Evolutionary conservation across 1,140 invertebrate species (phyloP).

Genomic region (Leguminivora glycinivorella): DNA sequence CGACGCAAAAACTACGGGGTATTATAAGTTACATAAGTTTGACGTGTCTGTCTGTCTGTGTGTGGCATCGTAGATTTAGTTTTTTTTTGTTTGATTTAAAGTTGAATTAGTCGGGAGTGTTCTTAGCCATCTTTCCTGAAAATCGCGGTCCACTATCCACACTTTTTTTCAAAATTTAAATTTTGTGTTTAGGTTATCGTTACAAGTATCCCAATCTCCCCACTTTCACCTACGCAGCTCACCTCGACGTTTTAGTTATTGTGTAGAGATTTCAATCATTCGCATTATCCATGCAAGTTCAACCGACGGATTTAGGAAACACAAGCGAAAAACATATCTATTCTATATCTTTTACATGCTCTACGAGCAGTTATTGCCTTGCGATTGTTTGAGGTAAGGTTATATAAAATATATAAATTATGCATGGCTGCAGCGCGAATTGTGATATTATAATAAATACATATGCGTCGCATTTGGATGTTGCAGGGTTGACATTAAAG

Average conservation of each 20-base stretch:
- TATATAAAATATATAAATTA: constrained; percentile 11
- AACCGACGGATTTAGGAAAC: not conserved
- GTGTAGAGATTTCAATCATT: not conserved
- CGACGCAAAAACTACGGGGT: no score
- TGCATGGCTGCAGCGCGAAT: constrained; percentile 20
- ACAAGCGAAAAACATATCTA: not conserved
- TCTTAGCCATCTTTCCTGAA: no score
- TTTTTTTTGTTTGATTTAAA: no score
- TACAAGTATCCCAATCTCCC: not conserved
- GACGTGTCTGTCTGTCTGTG: no score
- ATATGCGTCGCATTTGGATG: not conserved
- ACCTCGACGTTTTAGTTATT: not conserved
- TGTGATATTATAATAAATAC: constrained; percentile 19
- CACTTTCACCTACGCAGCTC: not conserved
- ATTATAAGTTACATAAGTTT: no score
- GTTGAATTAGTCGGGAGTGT: no score
- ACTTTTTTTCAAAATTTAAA: not conserved
- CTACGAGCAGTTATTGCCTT: not conserved
- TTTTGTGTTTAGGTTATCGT: no score
- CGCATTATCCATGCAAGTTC: not conserved
- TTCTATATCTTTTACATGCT: not conserved
- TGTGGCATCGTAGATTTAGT: no score
- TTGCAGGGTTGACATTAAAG: not conserved
- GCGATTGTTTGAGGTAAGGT: constrained; percentile 12
- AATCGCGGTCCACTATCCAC: no score